Evolutionary conservation across 2,797 vertebrate species (phyloP), one percentile per base, ranked within the genome.

Genomic region (Mycteria americana): DNA sequence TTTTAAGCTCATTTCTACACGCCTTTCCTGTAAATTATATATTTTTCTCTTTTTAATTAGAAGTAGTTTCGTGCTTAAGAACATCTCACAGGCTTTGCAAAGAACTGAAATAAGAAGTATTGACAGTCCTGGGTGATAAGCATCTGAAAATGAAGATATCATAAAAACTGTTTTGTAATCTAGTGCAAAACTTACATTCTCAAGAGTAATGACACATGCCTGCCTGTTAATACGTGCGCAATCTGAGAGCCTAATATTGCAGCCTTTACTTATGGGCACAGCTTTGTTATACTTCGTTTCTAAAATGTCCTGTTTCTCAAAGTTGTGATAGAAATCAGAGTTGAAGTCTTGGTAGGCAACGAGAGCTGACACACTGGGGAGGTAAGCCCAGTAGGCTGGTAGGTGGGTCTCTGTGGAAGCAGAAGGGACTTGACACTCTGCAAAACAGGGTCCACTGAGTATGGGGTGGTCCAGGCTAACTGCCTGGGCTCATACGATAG

Each of bases 181-280:
- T 1, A 31, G 28, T 37, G 28, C 33, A 85, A 9, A 84, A 79
- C 16, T 46, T 35, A 2, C 0, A 9, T 59, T 81, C 15, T 82
- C 21, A 24, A 13, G 54, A 63, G 62, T 7, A 68, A 3, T 39
- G 89, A 63, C 1, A 1, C 30, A 2, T 4, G 11, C 1, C 0
- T 63, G 31, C 88, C 56, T 92, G 46, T 79, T 67, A 35, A 27
- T 14, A 30, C 63, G 9, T 15, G 68, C 75, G 7, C 41, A 39
- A 1, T 9, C 56, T 46, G 67, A 35, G 5, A 51, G 46, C 70
- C 60, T 43, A 0, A 45, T 83, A 79, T 59, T 68, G 56, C 41
- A 81, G 3, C 48, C n/a, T 64, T 60, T 15, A 2, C 53, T 48
- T 37, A 16, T 0, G 33, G 24, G 15, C 27, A 24, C 33, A 27